Base-by-base conservation (phyloP, 1,140 invertebrate species). In the Papilio polytes region DNA sequence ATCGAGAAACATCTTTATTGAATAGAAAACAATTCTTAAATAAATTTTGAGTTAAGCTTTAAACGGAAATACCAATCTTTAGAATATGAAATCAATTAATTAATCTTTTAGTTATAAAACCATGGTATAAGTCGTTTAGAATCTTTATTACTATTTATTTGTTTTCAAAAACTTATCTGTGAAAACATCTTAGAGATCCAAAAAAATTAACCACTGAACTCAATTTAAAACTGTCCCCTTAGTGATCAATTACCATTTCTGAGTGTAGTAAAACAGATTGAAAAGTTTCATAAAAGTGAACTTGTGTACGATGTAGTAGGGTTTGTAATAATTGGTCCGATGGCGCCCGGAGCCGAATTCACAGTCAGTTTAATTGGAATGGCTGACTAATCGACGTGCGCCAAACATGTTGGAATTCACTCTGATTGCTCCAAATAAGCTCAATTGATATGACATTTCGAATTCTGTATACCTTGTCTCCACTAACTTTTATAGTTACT, bases 331-430 rank as follows among this genome's bases (percentile, higher is more conserved):
- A 74, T n/a, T 74, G 63, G 74, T 31, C 76, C 48, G 48, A 48
- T 59, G 41, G 82, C 53, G 56, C 66, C 56, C 74, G 82, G 59
- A 81, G 56, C 72, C 78, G 77, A 86, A 88, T 86, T 87, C 84
- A 83, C 86, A 86, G 89, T 82, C 85, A 84, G 86, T 88, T 85
- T 85, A 90, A 90, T 88, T 86, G 87, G 84, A 84, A 87, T 82
- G 88, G 74, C 81, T 85, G 76, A 78, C 81, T 88, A 89, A 89
- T 82, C 85, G 81, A 83, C 79, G 81, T 73, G 82, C 80, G 83
- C 80, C 85, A 87, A 87, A 84, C 74, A 74, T 74, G 84, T 84
- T 83, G 80, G 84, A 86, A 86, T 87, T 88, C 81, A 72, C 84
- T 82, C 73, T 87, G 84, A 89, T 89, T 89, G 85, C 84, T 80